phyloP scores from a whole-genome alignment of 2,888 invertebrate species.

The Pseudococcus viburni region DNA sequence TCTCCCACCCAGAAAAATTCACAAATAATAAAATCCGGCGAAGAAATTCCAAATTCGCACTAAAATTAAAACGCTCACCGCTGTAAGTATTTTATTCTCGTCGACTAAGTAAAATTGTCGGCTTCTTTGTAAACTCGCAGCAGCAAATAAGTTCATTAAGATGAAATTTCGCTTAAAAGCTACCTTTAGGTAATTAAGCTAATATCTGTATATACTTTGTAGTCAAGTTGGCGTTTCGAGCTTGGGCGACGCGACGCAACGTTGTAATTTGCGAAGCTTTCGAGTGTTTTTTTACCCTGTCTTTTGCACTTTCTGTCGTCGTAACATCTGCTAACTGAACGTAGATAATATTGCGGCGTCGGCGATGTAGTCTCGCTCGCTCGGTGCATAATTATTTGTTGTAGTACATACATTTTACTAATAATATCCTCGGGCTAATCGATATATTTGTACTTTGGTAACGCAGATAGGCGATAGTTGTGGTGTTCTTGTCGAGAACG shows the following conservation, averaged over 20 bases:
- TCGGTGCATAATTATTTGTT: neutral
- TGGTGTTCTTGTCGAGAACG: no score
- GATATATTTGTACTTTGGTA: neutral
- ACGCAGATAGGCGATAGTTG: no score
- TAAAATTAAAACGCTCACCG: no score
- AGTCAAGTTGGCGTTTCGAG: neutral
- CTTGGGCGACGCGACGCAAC: neutral
- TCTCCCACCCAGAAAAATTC: no score
- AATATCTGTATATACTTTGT: conserved; percentile 1
- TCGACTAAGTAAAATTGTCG: neutral
- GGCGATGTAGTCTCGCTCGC: neutral
- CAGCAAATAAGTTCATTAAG: conserved; percentile 19
- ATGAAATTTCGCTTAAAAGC: conserved; percentile 20
- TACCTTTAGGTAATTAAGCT: conserved; percentile 5
- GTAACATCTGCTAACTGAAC: neutral
- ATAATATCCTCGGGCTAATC: neutral
- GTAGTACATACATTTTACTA: neutral
- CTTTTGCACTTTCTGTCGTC: neutral
- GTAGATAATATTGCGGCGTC: neutral
- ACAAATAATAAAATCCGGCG: no score
- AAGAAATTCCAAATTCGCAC: no score
- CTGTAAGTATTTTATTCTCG: no score
- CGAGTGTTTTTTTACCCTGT: neutral
- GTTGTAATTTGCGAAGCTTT: neutral
- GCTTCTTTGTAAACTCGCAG: conserved; percentile 16